Base-by-base conservation (phyloP, 2,797 vertebrate genomes). In the Alectoris magna region DNA sequence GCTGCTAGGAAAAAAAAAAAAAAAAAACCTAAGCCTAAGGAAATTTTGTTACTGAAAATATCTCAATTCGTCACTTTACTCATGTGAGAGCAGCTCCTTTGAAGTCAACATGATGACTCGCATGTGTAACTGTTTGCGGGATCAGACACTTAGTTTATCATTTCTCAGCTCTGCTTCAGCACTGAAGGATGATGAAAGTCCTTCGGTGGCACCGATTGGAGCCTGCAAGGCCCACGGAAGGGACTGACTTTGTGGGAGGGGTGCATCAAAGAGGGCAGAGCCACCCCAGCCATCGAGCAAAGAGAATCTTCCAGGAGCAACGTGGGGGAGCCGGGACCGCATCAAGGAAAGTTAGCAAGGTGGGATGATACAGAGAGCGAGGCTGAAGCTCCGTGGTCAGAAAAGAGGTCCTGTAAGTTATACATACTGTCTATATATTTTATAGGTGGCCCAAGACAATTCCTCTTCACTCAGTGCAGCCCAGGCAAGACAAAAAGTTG, bases 251-350 rank as follows among this genome's bases (percentile, higher is more conserved):
- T 34, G 49, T 27, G 3, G 71, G 67, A 59, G 67, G 71, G 31
- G 7, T 36, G 23, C 39, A 14, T 9, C 3, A 38, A 46, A 46
- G 43, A 48, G 49, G 53, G 27, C 75, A 56, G n/a, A 49, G 41
- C 81, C 22, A 16, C 44, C 27, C 0, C 0, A 71, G 69, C 3
- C 10, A 26, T 4, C 1, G 12, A 60, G 63, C 0, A 0, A 51
- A 36, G 14, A 62, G 34, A 4, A 44, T 15, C 44, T 63, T 26
- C 67, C 81, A 62, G 49, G 29, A 15, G 19, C 4, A 26, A 66
- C 59, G 26, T 0, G 0, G 1, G 1, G 0, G 14, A 4, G 31
- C 8, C 7, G 34, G 51, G 44, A 38, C 51, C 34, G 2, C 1
- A 0, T 4, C 10, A 80, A 67, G 48, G 43, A 66, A 31, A 55